Evolutionary conservation across 2,113 vertebrate species (phyloP), one percentile per base, ranked within the genome.

Genomic region (Gobius niger): DNA sequence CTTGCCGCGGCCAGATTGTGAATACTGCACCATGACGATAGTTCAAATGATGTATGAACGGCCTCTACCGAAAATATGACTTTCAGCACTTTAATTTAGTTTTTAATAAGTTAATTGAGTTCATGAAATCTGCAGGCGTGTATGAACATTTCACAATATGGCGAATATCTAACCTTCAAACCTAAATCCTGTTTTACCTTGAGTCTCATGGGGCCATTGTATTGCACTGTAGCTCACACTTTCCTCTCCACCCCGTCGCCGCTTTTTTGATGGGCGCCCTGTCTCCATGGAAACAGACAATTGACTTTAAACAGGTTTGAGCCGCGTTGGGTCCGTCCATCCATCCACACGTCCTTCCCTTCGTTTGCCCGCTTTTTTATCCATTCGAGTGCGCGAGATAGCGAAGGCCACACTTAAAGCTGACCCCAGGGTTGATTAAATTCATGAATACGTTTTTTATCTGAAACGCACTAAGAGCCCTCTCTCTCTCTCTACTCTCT

Each of bases 211-310:
- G 16, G 51, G 18, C 52, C 18, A 4, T 4, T 24, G 18, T 54
- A 9, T 24, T 54, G n/a, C 18, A 24, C 11, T 44, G 34, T 47
- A 63, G 42, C 77, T 62, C 69, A 47, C 63, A 65, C 63, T 73
- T 50, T 77, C 40, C 24, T 34, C 47, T 69, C 59, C 47, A 56
- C 75, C 18, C 69, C 77, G 77, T 75, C 70, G 64, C 46, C 60
- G 47, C 67, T 54, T 71, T 81, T 75, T 60, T 34, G 82, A 90
- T 81, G 70, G 12, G 18, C 18, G 52, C 52, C 9, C 7, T 4
- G 91, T 92, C 90, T 73, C 89, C 78, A 67, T 87, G 87, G 92
- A 85, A 89, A 93, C 92, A 88, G 83, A 90, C 83, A 76, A 83
- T 85, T 87, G 82, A 81, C 44, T 85, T 88, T 81, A 68, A 88